Base-by-base conservation (phyloP, 2,113 vertebrate species). In the Taurulus bubalis region DNA sequence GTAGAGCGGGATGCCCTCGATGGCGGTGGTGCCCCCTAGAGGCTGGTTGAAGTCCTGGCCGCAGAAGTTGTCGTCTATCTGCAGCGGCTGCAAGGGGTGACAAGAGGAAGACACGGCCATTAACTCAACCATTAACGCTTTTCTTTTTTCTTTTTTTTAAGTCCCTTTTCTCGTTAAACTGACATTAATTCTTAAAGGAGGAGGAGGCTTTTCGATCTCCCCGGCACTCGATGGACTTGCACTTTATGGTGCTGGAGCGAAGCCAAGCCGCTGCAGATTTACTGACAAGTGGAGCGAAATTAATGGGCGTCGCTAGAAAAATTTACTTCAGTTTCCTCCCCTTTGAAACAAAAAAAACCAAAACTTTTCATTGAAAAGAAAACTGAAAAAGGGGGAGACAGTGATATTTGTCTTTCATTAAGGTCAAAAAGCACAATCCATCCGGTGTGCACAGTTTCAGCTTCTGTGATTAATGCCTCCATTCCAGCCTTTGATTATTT, bases 11-110 rank as follows among this genome's bases (percentile, higher is more conserved):
- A 94, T 95, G 71, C 98, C 98, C 93, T 99, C 98, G 0, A 99
- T 99, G 83, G 97, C 96, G 60, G 95, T 96, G 0, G 98, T 99
- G 81, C 98, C 98, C 0, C 98, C 98, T 71, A 99, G 94, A 0
- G 98, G 98, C 94, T 99, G 98, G 94, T 99, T 99, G 95, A 99
- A 99, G 94, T 99, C 98, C 93, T 99, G 98, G 22, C 98, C 98
- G 0, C 98, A 99, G 95, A 99, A 99, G 90, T 98, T 95, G 74
- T 99, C 98, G 0, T 99, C 97, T 0, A 99, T 99, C 95, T 98
- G 98, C 91, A 99, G 85, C 0, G 98, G 98, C 98, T 99, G 93
- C 15, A 30, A 0, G 14, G 47, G 20, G 36, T 6, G 16, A 49
- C 1, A 75, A 75, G 38, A 67, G 3, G 24, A 47, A 75, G 28